These are phyloP conservation scores for Diorhabda sublineata DNA, from an alignment of 1,140 invertebrate species.

Conservation along the genomic window DNA sequence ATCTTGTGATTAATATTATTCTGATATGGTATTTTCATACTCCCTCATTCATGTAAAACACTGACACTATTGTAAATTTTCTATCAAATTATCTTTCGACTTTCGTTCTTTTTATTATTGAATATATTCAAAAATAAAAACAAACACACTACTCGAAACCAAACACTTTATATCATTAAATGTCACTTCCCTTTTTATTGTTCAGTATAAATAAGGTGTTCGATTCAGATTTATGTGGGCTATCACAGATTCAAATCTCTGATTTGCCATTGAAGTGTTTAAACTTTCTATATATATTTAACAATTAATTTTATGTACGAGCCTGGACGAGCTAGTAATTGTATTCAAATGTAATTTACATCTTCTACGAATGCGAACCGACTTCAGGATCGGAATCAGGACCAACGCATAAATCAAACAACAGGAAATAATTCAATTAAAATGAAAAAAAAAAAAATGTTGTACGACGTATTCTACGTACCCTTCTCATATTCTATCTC, in stretches of 20 bases:
- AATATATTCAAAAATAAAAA: too few species aligned
- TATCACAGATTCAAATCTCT: conserved; percentile 43
- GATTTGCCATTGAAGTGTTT: conserved; percentile 47
- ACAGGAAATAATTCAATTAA: too few species aligned
- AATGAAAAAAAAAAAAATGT: too few species aligned
- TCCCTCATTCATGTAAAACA: too few species aligned
- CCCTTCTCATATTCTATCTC: too few species aligned
- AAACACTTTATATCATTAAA: conserved; percentile 3
- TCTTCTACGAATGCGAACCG: conserved; percentile 22
- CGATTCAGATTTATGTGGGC: conserved; percentile 40
- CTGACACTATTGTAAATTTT: too few species aligned
- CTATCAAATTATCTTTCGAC: too few species aligned
- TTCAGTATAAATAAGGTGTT: conserved; percentile 40
- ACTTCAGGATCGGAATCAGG: conserved; percentile 7
- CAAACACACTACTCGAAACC: background rate
- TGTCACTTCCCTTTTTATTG: conserved; percentile 27
- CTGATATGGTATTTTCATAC: too few species aligned
- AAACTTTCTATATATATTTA: conserved; percentile 43
- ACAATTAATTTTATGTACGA: conserved; percentile 46
- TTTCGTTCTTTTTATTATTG: too few species aligned
- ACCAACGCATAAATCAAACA: background rate
- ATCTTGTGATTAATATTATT: too few species aligned
- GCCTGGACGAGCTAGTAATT: conserved; percentile 36
- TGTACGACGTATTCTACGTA: too few species aligned
- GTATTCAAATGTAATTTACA: conserved; percentile 44